Evolutionary conservation across 2,113 vertebrate genomes (phyloP), one percentile per base, ranked within the genome.

Genomic region (Syngnathus scovelli): DNA sequence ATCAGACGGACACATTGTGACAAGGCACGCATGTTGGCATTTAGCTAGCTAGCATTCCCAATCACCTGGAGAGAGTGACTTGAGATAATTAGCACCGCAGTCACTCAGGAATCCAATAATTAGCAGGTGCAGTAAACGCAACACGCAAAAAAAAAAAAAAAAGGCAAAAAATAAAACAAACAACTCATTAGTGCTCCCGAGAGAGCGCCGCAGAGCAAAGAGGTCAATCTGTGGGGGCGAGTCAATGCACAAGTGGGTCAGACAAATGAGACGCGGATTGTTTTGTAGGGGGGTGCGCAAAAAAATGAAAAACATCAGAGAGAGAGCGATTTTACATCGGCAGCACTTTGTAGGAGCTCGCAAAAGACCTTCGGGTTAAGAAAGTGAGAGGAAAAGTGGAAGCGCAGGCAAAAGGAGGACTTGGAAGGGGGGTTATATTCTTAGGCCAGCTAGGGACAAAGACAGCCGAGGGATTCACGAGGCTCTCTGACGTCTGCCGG

Each of bases 61-160:
- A 49, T 8, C 71, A 71, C 41, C 38, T 27, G 36, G 67, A 74
- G 61, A 54, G 72, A 74, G 61, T 58, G 72, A 70, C 54, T 79
- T 61, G 49, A 64, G 71, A 76, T 78, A 71, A 75, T 69, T 66
- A 71, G 58, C 49, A 44, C 8, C 19, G 33, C 52, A 69, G 65
- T 76, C 64, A 76, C 61, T 70, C 70, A 70, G 70, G 46, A 77
- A 74, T 73, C 19, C 58, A 64, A 61, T 78, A 74, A 78, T 67
- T 79, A 56, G 43, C 33, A 67, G 66, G 64, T 18, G 18, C 46
- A 43, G 72, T 52, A 10, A n/a, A 7, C 21, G 64, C 49, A 67
- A 68, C 66, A 75, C 64, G 27, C 27, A 33, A 33, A 33, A 33
- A 33, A 33, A 33, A 33, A 33, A 48, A 5, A 44, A 23, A 23